Conservation (phyloP, 2,797 vertebrate genomes). For the Prunella strophiata region DNA sequence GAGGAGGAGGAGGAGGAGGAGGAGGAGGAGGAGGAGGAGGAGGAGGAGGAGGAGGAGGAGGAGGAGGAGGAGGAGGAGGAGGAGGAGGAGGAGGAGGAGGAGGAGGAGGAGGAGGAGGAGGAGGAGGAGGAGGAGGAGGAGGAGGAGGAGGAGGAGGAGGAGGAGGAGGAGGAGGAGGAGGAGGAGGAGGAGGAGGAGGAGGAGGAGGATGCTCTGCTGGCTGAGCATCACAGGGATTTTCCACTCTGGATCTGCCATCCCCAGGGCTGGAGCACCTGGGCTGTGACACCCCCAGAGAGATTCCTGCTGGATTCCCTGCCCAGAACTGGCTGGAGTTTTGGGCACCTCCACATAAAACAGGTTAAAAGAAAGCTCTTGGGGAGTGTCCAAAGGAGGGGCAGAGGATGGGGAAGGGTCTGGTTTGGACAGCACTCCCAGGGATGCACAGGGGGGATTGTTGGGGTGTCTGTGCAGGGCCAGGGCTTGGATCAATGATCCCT, state of each 20-base stretch:
- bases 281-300: neutral
- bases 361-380: neutral
- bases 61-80: neutral
- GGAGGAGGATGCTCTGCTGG: neutral
- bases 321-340: neutral
- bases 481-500: accelerated
- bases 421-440: neutral
- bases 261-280: neutral
- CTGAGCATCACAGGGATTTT: neutral
- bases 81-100: no score
- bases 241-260: neutral
- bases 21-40: neutral
- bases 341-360: accelerated
- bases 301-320: neutral
- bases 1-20: neutral
- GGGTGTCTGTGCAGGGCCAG: neutral
- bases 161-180: neutral
- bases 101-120: neutral
- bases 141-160: neutral
- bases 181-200: neutral
- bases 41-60: no score
- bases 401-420: neutral
- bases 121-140: no score
- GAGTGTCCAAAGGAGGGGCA: neutral
- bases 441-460: neutral